These are phyloP conservation scores for Luperina nickerlii DNA, from an alignment of 2,888 invertebrate species.

Conservation along the genomic window DNA sequence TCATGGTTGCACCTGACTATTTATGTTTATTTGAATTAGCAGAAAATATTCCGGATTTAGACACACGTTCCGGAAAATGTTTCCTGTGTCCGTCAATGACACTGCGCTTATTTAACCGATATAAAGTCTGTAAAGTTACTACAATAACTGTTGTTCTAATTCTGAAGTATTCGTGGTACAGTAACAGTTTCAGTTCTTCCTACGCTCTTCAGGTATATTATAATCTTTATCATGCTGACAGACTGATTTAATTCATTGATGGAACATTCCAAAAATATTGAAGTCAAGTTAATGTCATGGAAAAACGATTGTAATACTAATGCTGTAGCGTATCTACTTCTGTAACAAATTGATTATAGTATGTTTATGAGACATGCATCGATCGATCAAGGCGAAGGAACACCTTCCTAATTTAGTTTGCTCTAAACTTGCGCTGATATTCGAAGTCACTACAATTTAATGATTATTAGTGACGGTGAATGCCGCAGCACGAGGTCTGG, in stretches of 20 bases:
- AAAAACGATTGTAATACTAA: neutral
- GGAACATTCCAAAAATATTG: neutral
- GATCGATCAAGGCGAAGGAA: neutral
- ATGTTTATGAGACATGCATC: neutral
- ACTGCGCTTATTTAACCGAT: neutral
- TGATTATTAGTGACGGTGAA: constrained; percentile 6
- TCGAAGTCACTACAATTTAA: neutral
- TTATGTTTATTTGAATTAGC: neutral
- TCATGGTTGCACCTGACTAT: no score
- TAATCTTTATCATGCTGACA: neutral
- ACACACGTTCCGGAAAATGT: constrained; percentile 2
- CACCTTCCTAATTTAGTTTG: neutral
- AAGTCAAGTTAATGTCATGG: neutral
- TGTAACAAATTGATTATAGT: neutral
- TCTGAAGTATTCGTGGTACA: neutral
- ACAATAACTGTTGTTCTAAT: neutral
- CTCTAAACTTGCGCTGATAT: neutral
- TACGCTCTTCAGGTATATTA: neutral
- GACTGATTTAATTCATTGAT: neutral
- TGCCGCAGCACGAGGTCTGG: neutral
- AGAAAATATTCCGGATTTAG: neutral
- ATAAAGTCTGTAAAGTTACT: neutral
- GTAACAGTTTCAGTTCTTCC: neutral
- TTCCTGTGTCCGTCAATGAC: neutral
- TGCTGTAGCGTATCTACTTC: neutral